Conservation (phyloP, 2,113 vertebrate genomes). For the Oreochromis aureus region DNA sequence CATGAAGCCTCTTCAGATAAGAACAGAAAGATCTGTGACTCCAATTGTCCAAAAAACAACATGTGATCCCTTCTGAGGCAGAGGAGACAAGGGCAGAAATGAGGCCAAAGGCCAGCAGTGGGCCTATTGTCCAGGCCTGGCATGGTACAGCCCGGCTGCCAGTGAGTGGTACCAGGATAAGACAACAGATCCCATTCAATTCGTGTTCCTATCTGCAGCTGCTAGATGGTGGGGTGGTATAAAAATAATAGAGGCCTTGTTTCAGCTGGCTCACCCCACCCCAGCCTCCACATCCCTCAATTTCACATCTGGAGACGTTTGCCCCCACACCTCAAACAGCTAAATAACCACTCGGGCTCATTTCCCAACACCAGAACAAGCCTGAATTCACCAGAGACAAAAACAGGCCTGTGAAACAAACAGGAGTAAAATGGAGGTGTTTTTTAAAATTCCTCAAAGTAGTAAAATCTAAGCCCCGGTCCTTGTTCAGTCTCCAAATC, state of each 20-base stretch:
- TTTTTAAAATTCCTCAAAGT: neutral
- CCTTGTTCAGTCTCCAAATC: neutral
- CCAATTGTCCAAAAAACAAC: constrained; percentile 34
- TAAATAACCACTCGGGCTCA: constrained; percentile 31
- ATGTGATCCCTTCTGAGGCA: constrained; percentile 40
- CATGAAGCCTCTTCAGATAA: neutral
- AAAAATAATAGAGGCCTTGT: constrained; percentile 68
- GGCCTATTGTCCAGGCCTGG: constrained; percentile 49
- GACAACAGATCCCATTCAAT: constrained; percentile 68
- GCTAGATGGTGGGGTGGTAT: constrained; percentile 36
- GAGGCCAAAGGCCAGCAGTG: constrained; percentile 42
- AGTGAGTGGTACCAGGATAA: constrained; percentile 59
- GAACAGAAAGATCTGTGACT: constrained; percentile 4
- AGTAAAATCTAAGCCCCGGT: neutral
- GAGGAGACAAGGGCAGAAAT: constrained; percentile 40
- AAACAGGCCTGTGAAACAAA: neutral
- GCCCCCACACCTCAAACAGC: constrained; percentile 53
- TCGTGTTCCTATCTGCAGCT: constrained; percentile 55
- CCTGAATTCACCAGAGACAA: neutral
- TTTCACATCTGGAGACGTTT: constrained; percentile 67
- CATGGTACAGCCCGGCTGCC: constrained; percentile 59
- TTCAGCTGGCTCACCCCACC: constrained; percentile 36
- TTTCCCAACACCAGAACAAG: constrained; percentile 22
- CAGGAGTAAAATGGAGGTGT: neutral
- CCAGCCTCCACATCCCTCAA: constrained; percentile 30